Conservation (phyloP, 1,140 invertebrate species). For the Metopolophium dirhodum region DNA sequence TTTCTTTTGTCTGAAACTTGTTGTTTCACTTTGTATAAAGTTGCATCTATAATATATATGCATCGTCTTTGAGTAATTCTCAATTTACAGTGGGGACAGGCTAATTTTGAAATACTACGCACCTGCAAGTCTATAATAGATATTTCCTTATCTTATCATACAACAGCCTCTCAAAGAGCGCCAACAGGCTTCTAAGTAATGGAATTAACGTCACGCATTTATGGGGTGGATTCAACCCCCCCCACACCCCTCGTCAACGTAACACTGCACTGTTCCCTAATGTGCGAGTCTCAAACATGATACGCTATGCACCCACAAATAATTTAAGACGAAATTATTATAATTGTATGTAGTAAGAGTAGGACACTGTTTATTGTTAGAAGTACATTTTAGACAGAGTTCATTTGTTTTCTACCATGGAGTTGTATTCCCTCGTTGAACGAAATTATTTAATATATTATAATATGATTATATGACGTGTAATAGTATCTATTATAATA, state of each 20-base stretch:
- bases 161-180: neutral
- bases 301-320: neutral
- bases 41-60: neutral
- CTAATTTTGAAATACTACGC: neutral
- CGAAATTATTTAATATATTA: too few species aligned
- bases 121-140: neutral
- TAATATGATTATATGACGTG: too few species aligned
- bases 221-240: neutral
- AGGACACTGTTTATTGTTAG: neutral
- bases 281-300: neutral
- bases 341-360: neutral
- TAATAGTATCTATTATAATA: too few species aligned
- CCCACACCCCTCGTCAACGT: neutral
- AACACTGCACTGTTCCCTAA: neutral
- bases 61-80: neutral
- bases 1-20: conserved; percentile 4
- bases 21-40: conserved; percentile 15
- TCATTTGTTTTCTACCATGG: neutral
- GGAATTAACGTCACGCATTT: conserved; percentile 6
- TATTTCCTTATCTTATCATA: neutral
- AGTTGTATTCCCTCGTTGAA: too few species aligned
- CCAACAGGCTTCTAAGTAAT: neutral
- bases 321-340: neutral
- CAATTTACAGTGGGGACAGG: neutral
- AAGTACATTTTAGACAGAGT: neutral